phyloP scores from a whole-genome alignment of 37 sponge, comb jelly and placozoan genomes.

The Chondrosia reniformis region DNA sequence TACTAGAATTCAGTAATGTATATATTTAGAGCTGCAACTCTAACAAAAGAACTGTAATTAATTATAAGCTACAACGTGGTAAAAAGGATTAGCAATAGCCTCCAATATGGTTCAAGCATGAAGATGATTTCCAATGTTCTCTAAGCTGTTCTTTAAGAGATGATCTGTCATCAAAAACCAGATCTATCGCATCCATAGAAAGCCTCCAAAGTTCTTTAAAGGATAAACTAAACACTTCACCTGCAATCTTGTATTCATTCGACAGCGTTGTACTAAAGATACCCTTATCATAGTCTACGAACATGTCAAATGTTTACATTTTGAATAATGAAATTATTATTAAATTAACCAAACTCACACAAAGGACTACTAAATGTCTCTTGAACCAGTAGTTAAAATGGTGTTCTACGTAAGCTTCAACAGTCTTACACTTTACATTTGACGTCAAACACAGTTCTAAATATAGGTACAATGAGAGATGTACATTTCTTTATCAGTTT shows the following conservation, averaged over 20 bases:
- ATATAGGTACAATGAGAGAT: neutral
- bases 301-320: too few relatives aligned
- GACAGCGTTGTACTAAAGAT: conserved; percentile 67
- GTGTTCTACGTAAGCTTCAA: conserved; percentile 54
- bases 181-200: conserved; percentile 33
- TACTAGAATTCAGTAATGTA: too few relatives aligned
- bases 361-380: conserved; percentile 52
- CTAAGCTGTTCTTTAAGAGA: neutral
- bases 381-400: conserved; percentile 60
- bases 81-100: too few relatives aligned
- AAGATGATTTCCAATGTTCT: too few relatives aligned
- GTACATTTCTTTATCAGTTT: neutral
- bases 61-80: too few relatives aligned
- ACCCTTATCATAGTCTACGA: conserved; percentile 91
- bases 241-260: conserved; percentile 63
- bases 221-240: conserved; percentile 32
- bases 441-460: conserved; percentile 80
- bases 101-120: too few relatives aligned
- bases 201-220: conserved; percentile 28
- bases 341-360: conserved; percentile 68
- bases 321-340: neutral
- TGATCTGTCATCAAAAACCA: conserved; percentile 35
- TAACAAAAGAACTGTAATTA: too few relatives aligned
- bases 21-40: too few relatives aligned
- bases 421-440: conserved; percentile 71